Conservation (phyloP, 2,113 vertebrate genomes). For the Coregonus clupeaformis region DNA sequence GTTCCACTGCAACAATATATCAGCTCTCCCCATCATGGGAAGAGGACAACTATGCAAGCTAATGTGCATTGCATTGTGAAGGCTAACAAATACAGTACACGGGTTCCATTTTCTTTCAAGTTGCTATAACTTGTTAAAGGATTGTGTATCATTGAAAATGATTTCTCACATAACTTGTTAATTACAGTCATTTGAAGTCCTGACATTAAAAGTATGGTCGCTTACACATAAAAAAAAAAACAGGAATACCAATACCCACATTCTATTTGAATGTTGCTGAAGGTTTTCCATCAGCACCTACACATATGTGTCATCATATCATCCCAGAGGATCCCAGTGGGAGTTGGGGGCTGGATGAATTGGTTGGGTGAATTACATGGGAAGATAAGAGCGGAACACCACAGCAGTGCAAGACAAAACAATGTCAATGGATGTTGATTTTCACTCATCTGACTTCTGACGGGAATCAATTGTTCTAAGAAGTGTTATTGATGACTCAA, state of each 20-base stretch:
- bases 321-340: no score
- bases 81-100: background rate
- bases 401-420: constrained; percentile 2
- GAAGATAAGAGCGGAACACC: constrained; percentile 23
- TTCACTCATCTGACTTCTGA: constrained; percentile 16
- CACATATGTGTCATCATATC: no score
- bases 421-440: constrained; percentile 37
- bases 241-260: no score
- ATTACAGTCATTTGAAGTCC: no score
- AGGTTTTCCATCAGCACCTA: background rate
- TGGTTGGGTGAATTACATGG: constrained; percentile 19
- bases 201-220: no score
- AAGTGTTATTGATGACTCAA: constrained; percentile 30
- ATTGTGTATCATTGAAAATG: no score
- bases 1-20: constrained; percentile 27
- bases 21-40: background rate
- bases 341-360: background rate
- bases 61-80: background rate
- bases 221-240: no score
- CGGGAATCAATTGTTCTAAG: constrained; percentile 31
- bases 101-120: no score
- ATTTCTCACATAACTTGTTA: no score
- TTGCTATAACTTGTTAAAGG: no score
- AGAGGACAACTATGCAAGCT: background rate
- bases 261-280: background rate